A percentile compares a stretch with the other conserved stretches of the same genome.
Conservation (phyloP, 1,140 invertebrate genomes). For the Oedothorax gibbosus region DNA sequence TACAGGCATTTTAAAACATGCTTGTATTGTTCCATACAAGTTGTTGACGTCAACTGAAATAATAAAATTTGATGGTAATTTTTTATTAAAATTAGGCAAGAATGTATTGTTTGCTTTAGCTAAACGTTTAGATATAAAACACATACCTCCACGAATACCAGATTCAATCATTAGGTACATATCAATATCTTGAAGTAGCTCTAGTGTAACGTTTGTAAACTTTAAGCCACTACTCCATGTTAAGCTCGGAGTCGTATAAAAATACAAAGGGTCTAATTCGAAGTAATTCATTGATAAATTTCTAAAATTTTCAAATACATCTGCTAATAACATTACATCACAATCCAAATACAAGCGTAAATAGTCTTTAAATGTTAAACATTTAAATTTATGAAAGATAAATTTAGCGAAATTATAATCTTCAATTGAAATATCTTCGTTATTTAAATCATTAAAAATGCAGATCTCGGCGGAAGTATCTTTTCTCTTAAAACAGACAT, state of each 20-base stretch:
- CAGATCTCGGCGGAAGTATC: not conserved
- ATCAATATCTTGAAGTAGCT: constrained; percentile 35
- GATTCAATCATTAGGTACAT: constrained; percentile 35
- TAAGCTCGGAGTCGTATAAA: constrained; percentile 27
- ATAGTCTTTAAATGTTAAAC: constrained; percentile 64
- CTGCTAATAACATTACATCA: constrained; percentile 63
- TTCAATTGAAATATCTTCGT: constrained; percentile 14
- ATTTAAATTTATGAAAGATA: constrained; percentile 64
- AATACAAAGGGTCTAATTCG: constrained; percentile 33
- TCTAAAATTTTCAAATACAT: constrained; percentile 65
- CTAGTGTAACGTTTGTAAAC: constrained; percentile 14
- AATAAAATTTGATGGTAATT: constrained; percentile 10
- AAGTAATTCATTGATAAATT: constrained; percentile 46
- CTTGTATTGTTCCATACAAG: not conserved
- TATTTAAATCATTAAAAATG: constrained; percentile 29
- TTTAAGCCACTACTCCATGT: constrained; percentile 27
- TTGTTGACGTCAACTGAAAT: constrained; percentile 19
- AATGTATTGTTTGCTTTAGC: constrained; percentile 15
- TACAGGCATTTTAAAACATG: not conserved
- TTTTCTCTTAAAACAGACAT: constrained; percentile 62
- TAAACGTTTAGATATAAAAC: not conserved
- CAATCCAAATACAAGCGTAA: constrained; percentile 63
- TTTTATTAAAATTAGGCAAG: not conserved
- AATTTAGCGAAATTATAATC: constrained; percentile 49
- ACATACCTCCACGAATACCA: constrained; percentile 19